phyloP scores from a whole-genome alignment of 1,140 invertebrate species.

The Pogonomyrmex barbatus region DNA sequence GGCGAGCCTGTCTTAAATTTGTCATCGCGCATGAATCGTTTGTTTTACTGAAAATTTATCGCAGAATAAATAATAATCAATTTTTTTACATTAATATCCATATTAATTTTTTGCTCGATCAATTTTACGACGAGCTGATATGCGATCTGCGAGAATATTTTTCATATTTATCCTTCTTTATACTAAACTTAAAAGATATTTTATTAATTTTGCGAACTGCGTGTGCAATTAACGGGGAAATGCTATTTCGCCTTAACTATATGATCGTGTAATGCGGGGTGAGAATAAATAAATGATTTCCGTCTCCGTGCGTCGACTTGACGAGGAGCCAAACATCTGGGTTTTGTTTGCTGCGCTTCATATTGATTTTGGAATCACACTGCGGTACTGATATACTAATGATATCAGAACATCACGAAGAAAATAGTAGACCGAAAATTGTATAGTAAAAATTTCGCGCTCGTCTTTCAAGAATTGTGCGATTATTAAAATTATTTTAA shows the following conservation, averaged over 20 bases:
- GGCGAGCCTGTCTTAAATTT: not conserved
- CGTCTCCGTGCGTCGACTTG: conserved; percentile 35
- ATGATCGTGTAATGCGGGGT: conserved; percentile 9
- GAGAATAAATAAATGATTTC: conserved; percentile 54
- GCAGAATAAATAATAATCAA: not conserved
- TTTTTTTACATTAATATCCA: not conserved
- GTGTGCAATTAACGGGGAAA: not conserved
- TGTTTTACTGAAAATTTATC: not conserved
- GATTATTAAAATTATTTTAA: not conserved
- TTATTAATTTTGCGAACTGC: conserved; percentile 3
- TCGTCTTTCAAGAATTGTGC: not conserved
- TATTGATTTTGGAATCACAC: conserved; percentile 51
- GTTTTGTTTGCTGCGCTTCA: conserved; percentile 51
- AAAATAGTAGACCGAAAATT: not conserved
- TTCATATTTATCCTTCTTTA: not conserved
- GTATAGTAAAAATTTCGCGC: conserved; percentile 17
- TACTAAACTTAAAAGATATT: not conserved
- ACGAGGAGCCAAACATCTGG: conserved; percentile 54
- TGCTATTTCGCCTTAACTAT: conserved; percentile 15
- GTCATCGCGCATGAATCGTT: not conserved
- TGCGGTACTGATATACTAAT: not conserved
- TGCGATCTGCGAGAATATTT: not conserved
- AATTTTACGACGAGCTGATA: not conserved
- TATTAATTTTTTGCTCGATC: not conserved
- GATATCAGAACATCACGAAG: conserved; percentile 30